Conservation (phyloP, 2,888 invertebrate species). For the Meliscaeva auricollis region DNA sequence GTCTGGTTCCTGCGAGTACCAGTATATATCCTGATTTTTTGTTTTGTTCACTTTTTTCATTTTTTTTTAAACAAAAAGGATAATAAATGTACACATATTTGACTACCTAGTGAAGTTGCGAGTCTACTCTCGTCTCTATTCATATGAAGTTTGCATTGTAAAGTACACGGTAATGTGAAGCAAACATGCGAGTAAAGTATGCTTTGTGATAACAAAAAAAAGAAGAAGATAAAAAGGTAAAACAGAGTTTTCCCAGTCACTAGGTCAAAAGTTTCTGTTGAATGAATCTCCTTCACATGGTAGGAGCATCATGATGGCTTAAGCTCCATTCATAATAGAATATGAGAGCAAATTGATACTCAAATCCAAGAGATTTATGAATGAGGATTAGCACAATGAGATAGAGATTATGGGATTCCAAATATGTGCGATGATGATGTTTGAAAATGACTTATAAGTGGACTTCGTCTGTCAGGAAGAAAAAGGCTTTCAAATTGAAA, state of each 20-base stretch:
- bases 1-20: not conserved
- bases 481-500: not conserved
- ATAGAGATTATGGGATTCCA: slow-evolving; percentile 10
- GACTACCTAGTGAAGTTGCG: not conserved
- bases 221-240: slow-evolving; percentile 14
- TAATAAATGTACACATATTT: slow-evolving; percentile 8
- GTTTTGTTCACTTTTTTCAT: too few species aligned
- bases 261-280: slow-evolving; percentile 66
- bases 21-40: slow-evolving; percentile 27
- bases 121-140: slow-evolving; percentile 25
- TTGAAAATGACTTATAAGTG: not conserved
- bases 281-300: not conserved
- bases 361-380: slow-evolving; percentile 16
- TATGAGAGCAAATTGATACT: slow-evolving; percentile 19
- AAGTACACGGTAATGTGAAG: slow-evolving; percentile 37
- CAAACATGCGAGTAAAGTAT: slow-evolving; percentile 43
- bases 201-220: slow-evolving; percentile 19
- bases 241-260: slow-evolving; percentile 61
- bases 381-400: not conserved
- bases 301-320: not conserved
- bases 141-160: slow-evolving; percentile 43
- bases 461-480: not conserved
- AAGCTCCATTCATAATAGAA: not conserved
- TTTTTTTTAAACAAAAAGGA: not conserved
- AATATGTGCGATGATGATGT: slow-evolving; percentile 7